These are phyloP conservation scores for Melozone crissalis DNA, from an alignment of 2,113 vertebrate genomes.

Conservation along the genomic window DNA sequence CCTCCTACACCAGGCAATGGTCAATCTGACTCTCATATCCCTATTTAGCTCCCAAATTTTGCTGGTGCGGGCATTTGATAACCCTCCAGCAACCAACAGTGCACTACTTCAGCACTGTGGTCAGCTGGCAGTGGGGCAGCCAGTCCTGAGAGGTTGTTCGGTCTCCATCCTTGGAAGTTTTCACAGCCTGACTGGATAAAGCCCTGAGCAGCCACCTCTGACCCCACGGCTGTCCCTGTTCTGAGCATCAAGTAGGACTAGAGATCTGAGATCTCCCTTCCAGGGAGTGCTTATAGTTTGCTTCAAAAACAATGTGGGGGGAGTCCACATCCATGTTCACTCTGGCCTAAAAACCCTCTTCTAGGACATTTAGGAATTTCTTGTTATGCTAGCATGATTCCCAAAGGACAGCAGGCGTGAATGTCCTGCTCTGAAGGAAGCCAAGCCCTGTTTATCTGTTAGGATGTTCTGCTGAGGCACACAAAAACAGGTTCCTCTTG, in stretches of 20 bases:
- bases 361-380: neutral
- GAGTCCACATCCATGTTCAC: neutral
- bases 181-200: neutral
- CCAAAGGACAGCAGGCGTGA: neutral
- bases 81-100: neutral
- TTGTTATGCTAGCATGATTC: neutral
- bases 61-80: neutral
- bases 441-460: neutral
- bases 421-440: neutral
- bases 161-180: neutral
- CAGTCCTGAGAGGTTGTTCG: neutral
- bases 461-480: conserved; percentile 17
- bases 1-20: neutral
- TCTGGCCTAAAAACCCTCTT: neutral
- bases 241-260: neutral
- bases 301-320: neutral
- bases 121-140: neutral
- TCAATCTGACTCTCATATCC: neutral
- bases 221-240: neutral
- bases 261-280: neutral
- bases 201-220: neutral
- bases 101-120: accelerated
- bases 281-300: neutral
- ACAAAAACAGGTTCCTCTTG: neutral
- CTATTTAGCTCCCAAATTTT: neutral